phyloP scores from a whole-genome alignment of 2,888 invertebrate species.

The Hydroisotoma schaefferi region DNA sequence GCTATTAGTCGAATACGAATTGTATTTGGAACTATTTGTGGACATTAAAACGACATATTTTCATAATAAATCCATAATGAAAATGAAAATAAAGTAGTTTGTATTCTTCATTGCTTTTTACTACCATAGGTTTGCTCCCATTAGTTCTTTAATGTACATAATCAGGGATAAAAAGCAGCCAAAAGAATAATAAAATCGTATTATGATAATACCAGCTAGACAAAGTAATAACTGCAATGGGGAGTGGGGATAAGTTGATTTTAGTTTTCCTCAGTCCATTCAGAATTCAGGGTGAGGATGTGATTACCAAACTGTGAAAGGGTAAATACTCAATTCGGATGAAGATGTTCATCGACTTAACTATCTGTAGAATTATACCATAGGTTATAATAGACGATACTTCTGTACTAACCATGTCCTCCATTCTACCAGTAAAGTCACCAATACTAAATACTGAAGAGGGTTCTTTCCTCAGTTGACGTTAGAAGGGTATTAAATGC shows the following conservation, averaged over 20 bases:
- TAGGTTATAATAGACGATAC: background rate
- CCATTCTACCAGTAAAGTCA: background rate
- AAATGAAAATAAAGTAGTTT: constrained; percentile 12
- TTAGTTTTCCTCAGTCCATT: background rate
- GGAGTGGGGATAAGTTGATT: too few species aligned
- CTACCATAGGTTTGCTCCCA: background rate
- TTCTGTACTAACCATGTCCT: background rate
- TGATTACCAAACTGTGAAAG: constrained; percentile 3
- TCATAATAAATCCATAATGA: constrained; percentile 13
- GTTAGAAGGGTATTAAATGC: constrained; percentile 7
- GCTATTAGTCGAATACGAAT: background rate
- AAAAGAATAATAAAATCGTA: too few species aligned
- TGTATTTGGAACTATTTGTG: background rate
- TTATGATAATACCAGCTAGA: too few species aligned
- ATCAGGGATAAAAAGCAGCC: too few species aligned
- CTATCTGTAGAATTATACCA: too few species aligned
- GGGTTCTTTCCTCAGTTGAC: background rate
- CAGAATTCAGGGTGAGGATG: background rate
- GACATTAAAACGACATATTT: background rate
- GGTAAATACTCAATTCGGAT: constrained; percentile 11
- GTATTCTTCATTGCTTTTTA: constrained; percentile 3
- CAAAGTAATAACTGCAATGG: too few species aligned
- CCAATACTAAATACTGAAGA: background rate
- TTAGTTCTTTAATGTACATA: background rate
- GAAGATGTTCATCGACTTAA: constrained; percentile 17